Percentiles rank a stretch among this genome's conserved stretches.
These are phyloP conservation scores for Cerceris rybyensis DNA, from an alignment of 2,888 invertebrate genomes.

Conservation along the genomic window DNA sequence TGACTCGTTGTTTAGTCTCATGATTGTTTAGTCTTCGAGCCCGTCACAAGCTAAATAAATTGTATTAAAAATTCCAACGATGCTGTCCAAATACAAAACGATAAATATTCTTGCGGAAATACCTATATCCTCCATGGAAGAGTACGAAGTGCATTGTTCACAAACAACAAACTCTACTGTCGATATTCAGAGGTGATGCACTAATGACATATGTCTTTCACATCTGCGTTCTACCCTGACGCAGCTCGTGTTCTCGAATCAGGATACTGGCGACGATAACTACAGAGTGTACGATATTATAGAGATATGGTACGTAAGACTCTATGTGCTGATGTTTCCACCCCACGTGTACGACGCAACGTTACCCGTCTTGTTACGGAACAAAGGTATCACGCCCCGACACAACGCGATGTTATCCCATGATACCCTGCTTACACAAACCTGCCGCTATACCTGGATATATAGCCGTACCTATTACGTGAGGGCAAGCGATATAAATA, in stretches of 20 bases:
- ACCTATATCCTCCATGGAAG: no score
- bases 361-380: constrained; percentile 76
- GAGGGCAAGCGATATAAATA: constrained; percentile 75
- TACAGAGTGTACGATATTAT: constrained; percentile 23
- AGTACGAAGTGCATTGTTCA: no score
- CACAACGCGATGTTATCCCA: constrained; percentile 72
- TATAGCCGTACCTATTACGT: constrained; percentile 68
- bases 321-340: constrained; percentile 55
- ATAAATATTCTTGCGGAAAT: no score
- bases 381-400: constrained; percentile 78
- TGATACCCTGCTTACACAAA: constrained; percentile 66
- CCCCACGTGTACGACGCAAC: constrained; percentile 55
- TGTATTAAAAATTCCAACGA: no score
- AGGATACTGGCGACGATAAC: constrained; percentile 45
- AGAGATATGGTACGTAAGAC: constrained; percentile 20
- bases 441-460: constrained; percentile 17
- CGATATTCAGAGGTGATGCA: constrained; percentile 4
- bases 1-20: no score
- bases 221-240: constrained; percentile 26
- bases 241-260: constrained; percentile 33
- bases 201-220: constrained; percentile 39
- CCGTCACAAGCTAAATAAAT: no score
- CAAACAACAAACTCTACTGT: background rate
- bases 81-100: no score
- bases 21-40: no score